A percentile compares a stretch with the other conserved stretches of the same genome.
Evolutionary conservation across 2,797 vertebrate species (phyloP).

Genomic region (Bradypodion ventrale): DNA sequence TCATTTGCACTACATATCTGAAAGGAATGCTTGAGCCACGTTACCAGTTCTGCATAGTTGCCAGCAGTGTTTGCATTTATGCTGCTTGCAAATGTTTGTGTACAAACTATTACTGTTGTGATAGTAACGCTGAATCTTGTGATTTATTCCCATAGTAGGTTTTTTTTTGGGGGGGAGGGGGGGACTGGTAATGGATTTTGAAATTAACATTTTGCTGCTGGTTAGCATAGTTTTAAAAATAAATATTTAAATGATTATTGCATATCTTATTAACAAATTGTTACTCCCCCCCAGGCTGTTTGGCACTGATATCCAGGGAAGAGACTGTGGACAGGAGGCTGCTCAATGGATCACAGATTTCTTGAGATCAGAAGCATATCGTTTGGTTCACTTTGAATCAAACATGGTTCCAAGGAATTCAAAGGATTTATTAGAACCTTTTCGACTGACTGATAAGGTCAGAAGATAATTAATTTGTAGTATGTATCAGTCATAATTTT

Average conservation of each 20-base stretch:
- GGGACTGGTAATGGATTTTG: not conserved
- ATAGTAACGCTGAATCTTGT: not conserved
- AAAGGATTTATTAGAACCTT: slow-evolving; percentile 55
- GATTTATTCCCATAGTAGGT: not conserved
- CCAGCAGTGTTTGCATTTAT: not conserved
- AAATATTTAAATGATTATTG: not conserved
- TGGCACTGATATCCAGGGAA: slow-evolving; percentile 83
- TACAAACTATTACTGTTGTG: not conserved
- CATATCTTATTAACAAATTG: not conserved
- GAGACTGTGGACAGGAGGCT: slow-evolving; percentile 87
- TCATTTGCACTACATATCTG: not conserved
- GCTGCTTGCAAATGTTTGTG: not conserved
- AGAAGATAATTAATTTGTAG: slow-evolving; percentile 19
- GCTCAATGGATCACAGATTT: slow-evolving; percentile 87
- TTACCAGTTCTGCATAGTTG: not conserved
- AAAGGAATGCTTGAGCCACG: not conserved
- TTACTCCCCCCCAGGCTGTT: slow-evolving; percentile 89
- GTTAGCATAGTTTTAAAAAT: not conserved
- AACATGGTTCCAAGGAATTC: slow-evolving; percentile 80
- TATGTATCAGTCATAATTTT: not conserved
- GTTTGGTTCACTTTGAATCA: slow-evolving; percentile 89
- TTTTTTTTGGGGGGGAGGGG: not conserved
- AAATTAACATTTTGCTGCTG: not conserved
- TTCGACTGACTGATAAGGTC: slow-evolving; percentile 79
- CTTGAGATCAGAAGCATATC: slow-evolving; percentile 78